Percentiles rank a stretch among this genome's conserved stretches.
phyloP scores from a whole-genome alignment of 53 echinoderm and acorn worm genomes.

The Crossaster papposus region DNA sequence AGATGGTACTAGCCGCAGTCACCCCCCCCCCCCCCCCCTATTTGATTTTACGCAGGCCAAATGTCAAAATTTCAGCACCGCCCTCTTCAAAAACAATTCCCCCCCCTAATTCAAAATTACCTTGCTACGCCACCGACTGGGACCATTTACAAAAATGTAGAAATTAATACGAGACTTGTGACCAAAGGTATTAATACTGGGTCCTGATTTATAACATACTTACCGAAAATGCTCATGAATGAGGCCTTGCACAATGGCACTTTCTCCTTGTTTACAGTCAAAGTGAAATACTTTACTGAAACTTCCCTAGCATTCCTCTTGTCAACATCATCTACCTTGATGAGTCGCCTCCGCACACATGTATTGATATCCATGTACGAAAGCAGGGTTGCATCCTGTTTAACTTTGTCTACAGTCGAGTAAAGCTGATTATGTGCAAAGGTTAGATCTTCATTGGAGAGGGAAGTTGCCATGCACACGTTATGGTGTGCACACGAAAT shows the following conservation, averaged over 20 bases:
- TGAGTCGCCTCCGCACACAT: slow-evolving; percentile 10
- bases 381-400: slow-evolving; percentile 10
- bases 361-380: slow-evolving; percentile 8
- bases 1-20: too few relatives aligned
- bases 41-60: too few relatives aligned
- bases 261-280: slow-evolving; percentile 21
- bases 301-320: slow-evolving; percentile 13
- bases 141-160: background rate
- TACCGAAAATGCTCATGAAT: slow-evolving; percentile 16
- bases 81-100: background rate
- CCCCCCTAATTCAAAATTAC: background rate
- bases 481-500: background rate
- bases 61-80: background rate
- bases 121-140: background rate
- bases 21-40: too few relatives aligned
- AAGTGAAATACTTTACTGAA: slow-evolving; percentile 1
- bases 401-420: slow-evolving; percentile 5
- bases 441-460: slow-evolving; percentile 14
- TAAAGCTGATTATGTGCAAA: slow-evolving; percentile 17
- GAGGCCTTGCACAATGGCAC: slow-evolving; percentile 15
- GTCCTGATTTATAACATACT: slow-evolving; percentile 8
- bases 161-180: background rate
- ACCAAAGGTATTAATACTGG: slow-evolving; percentile 4
- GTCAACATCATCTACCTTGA: slow-evolving; percentile 7
- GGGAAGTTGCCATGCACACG: slow-evolving; percentile 12